phyloP scores from a whole-genome alignment of 1,140 invertebrate species.

The Eumeta japonica region DNA sequence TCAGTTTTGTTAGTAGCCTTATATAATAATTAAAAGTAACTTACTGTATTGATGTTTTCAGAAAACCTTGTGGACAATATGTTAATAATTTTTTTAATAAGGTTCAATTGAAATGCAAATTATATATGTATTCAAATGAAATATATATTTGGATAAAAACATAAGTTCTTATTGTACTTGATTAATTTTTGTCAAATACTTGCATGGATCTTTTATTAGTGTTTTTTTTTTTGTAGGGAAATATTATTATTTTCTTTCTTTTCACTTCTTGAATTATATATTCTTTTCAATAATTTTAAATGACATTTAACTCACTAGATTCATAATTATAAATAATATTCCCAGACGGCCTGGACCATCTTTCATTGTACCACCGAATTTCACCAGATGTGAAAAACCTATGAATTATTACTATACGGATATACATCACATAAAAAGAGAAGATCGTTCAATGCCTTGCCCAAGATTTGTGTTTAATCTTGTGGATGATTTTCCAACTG shows the following conservation, averaged over 20 bases:
- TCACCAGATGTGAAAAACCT: constrained; percentile 73
- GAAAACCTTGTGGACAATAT: too few relatives aligned
- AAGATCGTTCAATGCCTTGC: constrained; percentile 58
- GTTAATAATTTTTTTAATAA: too few relatives aligned
- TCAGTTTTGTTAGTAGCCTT: too few relatives aligned
- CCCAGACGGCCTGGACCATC: constrained; percentile 58
- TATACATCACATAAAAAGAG: constrained; percentile 27
- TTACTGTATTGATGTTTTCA: too few relatives aligned
- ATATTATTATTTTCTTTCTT: too few relatives aligned
- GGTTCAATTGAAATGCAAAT: too few relatives aligned
- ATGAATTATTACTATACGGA: constrained; percentile 58
- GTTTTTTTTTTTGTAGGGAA: too few relatives aligned
- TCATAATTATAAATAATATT: not conserved
- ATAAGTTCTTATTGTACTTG: not conserved
- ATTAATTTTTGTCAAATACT: not conserved
- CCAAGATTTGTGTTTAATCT: constrained; percentile 60
- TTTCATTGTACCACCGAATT: constrained; percentile 74
- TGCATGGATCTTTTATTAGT: too few relatives aligned
- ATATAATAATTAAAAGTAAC: too few relatives aligned
- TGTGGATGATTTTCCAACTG: constrained; percentile 52
- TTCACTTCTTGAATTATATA: too few relatives aligned
- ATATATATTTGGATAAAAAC: constrained; percentile 1
- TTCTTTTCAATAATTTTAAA: too few relatives aligned
- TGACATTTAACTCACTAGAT: not conserved
- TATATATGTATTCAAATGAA: too few relatives aligned